Conservation (phyloP, 2,888 invertebrate genomes). For the Drosophila algonquin region DNA sequence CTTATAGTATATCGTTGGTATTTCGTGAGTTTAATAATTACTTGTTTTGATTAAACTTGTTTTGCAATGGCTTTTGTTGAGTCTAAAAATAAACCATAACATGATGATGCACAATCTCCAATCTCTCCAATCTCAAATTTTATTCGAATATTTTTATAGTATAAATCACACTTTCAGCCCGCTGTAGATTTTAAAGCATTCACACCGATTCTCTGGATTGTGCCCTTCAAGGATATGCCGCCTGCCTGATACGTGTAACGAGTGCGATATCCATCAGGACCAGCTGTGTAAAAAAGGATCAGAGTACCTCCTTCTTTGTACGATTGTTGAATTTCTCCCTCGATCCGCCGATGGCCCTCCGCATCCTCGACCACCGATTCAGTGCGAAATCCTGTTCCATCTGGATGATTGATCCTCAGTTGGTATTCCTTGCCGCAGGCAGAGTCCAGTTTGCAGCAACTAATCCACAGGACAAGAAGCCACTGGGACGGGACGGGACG, state of each 20-base stretch:
- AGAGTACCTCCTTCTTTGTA: background rate
- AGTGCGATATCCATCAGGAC: conserved; percentile 14
- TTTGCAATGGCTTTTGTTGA: background rate
- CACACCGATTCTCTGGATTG: conserved; percentile 6
- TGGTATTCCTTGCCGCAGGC: conserved; percentile 6
- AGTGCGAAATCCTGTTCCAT: conserved; percentile 16
- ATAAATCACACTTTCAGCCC: conserved; percentile 1
- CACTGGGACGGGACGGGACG: background rate
- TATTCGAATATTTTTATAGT: background rate
- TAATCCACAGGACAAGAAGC: conserved; percentile 10
- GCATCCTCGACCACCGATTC: conserved; percentile 12
- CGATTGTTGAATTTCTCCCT: conserved; percentile 11
- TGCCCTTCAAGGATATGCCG: background rate
- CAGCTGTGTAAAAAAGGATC: conserved; percentile 2
- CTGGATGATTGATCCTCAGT: conserved; percentile 12
- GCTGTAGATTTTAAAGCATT: conserved; percentile 17
- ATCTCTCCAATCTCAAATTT: background rate
- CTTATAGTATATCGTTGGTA: background rate
- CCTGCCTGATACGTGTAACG: conserved; percentile 2
- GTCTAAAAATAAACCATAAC: background rate
- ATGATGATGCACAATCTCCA: background rate
- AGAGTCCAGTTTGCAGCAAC: background rate
- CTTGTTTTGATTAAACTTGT: background rate
- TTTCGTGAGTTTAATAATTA: background rate
- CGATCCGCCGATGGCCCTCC: conserved; percentile 8